These are phyloP conservation scores for Laothoe populi DNA, from an alignment of 2,888 invertebrate genomes.

Conservation along the genomic window DNA sequence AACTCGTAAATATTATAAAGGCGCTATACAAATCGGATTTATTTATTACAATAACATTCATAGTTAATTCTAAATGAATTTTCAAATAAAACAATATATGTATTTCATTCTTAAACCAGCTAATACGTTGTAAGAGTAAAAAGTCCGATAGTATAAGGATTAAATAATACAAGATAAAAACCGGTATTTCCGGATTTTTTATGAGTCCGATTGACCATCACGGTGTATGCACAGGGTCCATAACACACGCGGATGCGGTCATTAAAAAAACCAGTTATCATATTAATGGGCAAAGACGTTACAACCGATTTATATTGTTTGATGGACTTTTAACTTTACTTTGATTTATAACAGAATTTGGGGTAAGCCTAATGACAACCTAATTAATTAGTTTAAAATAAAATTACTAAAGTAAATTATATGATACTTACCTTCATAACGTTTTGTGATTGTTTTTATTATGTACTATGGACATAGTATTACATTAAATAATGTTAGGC, in stretches of 20 bases:
- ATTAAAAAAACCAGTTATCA: background rate
- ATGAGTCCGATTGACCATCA: background rate
- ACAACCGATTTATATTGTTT: background rate
- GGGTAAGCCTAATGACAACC: background rate
- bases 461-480: too few relatives aligned
- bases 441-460: too few relatives aligned
- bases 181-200: constrained; percentile 8
- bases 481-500: too few relatives aligned
- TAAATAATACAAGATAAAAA: background rate
- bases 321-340: background rate
- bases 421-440: too few relatives aligned
- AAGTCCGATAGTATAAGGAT: background rate
- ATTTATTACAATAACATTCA: too few relatives aligned
- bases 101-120: background rate
- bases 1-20: too few relatives aligned
- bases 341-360: background rate
- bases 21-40: too few relatives aligned
- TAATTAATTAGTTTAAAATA: background rate
- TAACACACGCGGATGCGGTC: background rate
- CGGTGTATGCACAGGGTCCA: background rate
- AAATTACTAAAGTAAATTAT: too few relatives aligned
- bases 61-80: too few relatives aligned
- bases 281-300: background rate
- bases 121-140: background rate
- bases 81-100: background rate